Percentiles rank a stretch among this genome's conserved stretches.
Conservation (phyloP, 2,113 vertebrate genomes). For the Hippocampus comes region DNA sequence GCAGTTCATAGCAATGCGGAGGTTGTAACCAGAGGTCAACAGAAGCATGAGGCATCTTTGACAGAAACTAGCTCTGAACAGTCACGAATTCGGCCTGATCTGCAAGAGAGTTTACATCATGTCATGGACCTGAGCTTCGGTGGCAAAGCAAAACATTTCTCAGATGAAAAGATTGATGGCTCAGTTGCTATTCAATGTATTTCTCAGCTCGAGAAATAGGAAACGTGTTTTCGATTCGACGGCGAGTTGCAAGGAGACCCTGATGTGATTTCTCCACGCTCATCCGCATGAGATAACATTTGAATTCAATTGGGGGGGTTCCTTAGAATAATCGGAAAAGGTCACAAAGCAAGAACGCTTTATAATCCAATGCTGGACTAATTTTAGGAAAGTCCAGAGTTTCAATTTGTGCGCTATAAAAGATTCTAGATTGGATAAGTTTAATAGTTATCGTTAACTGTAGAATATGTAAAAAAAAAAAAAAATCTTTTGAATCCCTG, state of each 20-base stretch:
- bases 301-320: not conserved
- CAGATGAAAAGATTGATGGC: not conserved
- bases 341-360: not conserved
- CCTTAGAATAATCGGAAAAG: not conserved
- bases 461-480: not conserved
- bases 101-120: constrained; percentile 8
- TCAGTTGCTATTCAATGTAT: not conserved
- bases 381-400: not conserved
- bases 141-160: not conserved
- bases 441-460: not conserved
- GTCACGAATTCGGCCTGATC: not conserved
- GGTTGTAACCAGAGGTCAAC: constrained; percentile 29
- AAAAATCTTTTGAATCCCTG: constrained; percentile 29
- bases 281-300: not conserved
- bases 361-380: not conserved
- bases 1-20: constrained; percentile 63
- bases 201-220: not conserved
- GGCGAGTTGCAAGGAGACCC: not conserved
- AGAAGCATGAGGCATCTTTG: constrained; percentile 29
- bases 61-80: constrained; percentile 20
- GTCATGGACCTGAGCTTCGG: constrained; percentile 22
- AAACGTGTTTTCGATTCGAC: not conserved
- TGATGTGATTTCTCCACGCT: not conserved
- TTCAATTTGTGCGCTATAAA: not conserved
- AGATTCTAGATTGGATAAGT: not conserved